These are phyloP conservation scores for Embidobia sp. DNA, from an alignment of 2,888 invertebrate species.

Conservation along the genomic window DNA sequence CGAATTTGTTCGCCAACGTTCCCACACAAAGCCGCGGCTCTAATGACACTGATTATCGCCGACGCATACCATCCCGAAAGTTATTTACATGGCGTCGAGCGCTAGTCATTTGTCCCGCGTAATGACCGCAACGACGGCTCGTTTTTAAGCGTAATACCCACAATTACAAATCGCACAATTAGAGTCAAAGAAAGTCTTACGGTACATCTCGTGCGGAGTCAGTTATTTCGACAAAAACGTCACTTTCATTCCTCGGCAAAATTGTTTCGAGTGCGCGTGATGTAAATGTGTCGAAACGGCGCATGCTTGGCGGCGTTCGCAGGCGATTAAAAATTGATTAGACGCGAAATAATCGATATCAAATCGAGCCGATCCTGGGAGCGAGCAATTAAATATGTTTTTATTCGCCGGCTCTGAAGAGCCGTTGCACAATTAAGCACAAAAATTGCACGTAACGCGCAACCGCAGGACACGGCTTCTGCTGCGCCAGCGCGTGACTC, in stretches of 20 bases:
- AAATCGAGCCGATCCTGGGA: conserved; percentile 29
- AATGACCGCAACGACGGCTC: conserved; percentile 18
- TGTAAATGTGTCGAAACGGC: conserved; percentile 40
- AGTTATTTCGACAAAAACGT: conserved; percentile 42
- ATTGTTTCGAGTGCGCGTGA: conserved; percentile 35
- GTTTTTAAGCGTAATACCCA: background rate
- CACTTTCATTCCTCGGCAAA: conserved; percentile 40
- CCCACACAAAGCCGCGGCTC: too few relatives aligned
- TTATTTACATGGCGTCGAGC: conserved; percentile 11
- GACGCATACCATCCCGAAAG: too few relatives aligned
- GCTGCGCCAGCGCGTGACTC: too few relatives aligned
- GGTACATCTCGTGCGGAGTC: background rate
- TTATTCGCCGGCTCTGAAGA: conserved; percentile 22
- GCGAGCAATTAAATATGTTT: conserved; percentile 54
- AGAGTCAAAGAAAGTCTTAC: conserved; percentile 12
- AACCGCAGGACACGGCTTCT: too few relatives aligned
- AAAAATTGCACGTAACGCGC: conserved; percentile 55
- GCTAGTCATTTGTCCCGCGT: too few relatives aligned
- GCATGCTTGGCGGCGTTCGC: conserved; percentile 21
- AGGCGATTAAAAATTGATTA: conserved; percentile 46
- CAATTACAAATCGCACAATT: conserved; percentile 28
- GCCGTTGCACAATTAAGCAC: conserved; percentile 43
- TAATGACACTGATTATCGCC: too few relatives aligned
- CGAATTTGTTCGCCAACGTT: too few relatives aligned
- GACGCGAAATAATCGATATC: conserved; percentile 42